Base-by-base conservation (phyloP, 1,140 invertebrate genomes). In the Triops cancriformis region DNA sequence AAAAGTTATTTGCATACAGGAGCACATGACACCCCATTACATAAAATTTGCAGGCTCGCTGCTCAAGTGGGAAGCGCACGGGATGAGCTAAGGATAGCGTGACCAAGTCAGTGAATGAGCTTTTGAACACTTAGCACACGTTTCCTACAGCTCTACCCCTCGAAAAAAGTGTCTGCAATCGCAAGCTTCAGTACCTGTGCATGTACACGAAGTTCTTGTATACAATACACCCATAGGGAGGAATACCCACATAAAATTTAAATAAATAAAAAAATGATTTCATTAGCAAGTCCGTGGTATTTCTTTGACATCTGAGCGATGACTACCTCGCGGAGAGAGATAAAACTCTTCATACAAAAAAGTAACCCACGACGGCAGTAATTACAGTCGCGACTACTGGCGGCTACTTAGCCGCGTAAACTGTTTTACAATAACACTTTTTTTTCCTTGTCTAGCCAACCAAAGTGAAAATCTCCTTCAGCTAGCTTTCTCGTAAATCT, bases 11-110 rank as follows among this genome's bases (percentile, higher is more conserved):
- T 64, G 51, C 51, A 64, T 64, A 64, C 51, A 6, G 51, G 51
- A 37, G 51, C 51, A 64, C 51, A 64, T 64, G 51, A 23, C 51
- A 64, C 51, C 51, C 14, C 51, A 64, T 64, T 64, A 64, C 18
- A 23, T 64, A 64, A 23, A 64, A 64, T 64, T 64, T 23, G 51
- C 51, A 64, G 23, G 51, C 51, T 23, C 0, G 7, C 51, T 5
- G n/a, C 51, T 64, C 23, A 64, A n/a, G 51, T 64, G 51, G 14
- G 51, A 18, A 64, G 51, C 51, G 51, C 51, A 64, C 51, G 51
- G 51, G 14, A 64, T 64, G 51, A 64, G 51, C 51, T 64, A 64
- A 64, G 51, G 51, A 64, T 64, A 64, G 51, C 51, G 51, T 64
- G 51, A 64, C 51, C 51, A 64, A 64, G 51, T 64, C 51, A 3